These are phyloP conservation scores for Meloe dianella DNA, from an alignment of 2,888 invertebrate genomes.

Conservation along the genomic window DNA sequence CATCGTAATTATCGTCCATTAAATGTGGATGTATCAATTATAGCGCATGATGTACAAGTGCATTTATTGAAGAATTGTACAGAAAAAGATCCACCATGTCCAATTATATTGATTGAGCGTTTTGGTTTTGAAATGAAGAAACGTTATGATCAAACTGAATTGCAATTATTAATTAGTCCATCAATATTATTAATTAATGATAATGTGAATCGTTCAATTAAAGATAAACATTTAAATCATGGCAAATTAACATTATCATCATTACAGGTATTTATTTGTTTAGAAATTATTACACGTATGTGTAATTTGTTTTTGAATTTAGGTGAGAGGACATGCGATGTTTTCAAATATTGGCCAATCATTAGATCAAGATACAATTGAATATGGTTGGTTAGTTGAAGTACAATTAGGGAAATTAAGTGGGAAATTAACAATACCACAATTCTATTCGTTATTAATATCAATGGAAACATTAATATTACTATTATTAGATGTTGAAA, in stretches of 20 bases:
- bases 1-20: slow-evolving; percentile 87
- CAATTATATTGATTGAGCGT: slow-evolving; percentile 84
- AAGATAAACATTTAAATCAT: slow-evolving; percentile 77
- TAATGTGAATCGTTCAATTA: slow-evolving; percentile 71
- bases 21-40: slow-evolving; percentile 90
- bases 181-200: slow-evolving; percentile 83
- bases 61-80: slow-evolving; percentile 93
- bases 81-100: slow-evolving; percentile 89
- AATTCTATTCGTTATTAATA: slow-evolving; percentile 84
- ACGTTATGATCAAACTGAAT: slow-evolving; percentile 85
- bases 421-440: slow-evolving; percentile 88
- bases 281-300: not conserved
- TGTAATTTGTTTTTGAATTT: slow-evolving; percentile 34
- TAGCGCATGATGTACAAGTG: slow-evolving; percentile 94
- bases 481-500: slow-evolving; percentile 87
- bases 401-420: slow-evolving; percentile 91
- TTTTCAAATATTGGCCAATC: slow-evolving; percentile 92
- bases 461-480: slow-evolving; percentile 88
- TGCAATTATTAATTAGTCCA: slow-evolving; percentile 90
- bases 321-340: slow-evolving; percentile 93
- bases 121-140: slow-evolving; percentile 98
- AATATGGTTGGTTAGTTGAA: slow-evolving; percentile 97
- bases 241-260: slow-evolving; percentile 87
- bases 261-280: slow-evolving; percentile 67
- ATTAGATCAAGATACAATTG: slow-evolving; percentile 92